Base-by-base conservation (phyloP, 1,140 invertebrate genomes). In the Bombyx mandarina region DNA sequence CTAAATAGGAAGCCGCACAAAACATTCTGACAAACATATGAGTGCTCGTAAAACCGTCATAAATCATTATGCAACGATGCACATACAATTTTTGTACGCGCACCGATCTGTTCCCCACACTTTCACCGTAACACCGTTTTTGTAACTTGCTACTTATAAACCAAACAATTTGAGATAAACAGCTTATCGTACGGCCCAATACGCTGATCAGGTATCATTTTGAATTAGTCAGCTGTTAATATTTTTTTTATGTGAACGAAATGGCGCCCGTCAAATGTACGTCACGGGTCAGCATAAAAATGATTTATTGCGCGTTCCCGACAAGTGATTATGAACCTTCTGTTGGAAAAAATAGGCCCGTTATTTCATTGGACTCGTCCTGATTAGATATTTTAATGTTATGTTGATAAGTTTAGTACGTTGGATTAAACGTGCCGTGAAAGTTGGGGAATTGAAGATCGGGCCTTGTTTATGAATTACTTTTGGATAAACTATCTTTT, bases 131-230 rank as follows among this genome's bases (percentile, higher is more conserved):
- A 53, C 52, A 55, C 54, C 58, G 50, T 35, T 26, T 51, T 51
- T 35, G 50, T 50, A 57, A 60, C 62, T 57, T 22, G 22, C 54
- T 65, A 58, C 54, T 58, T 69, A 67, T 66, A 68, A 73, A 69
- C 64, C 67, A 57, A 65, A 60, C 71, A 76, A 67, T 73, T 75
- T 73, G 56, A 75, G 69, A 71, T 73, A 71, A 75, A 77, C 71
- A 79, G 67, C 75, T 73, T 72, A 73, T 75, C 69, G 62, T 63
- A 63, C 57, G 65, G 56, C 52, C 56, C 50, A 64, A 65, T 63
- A 62, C 56, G 61, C 60, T 69, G 71, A 76, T 73, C 66, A 60
- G 52, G 57, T 66, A 66, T 70, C 71, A 71, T 69, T 62, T 66
- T 18, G 66, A 70, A 67, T 50, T 59, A 59, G 67, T 62, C 65